Base-by-base conservation (phyloP, 2,797 vertebrate genomes). In the Bryconaethiops microstoma region DNA sequence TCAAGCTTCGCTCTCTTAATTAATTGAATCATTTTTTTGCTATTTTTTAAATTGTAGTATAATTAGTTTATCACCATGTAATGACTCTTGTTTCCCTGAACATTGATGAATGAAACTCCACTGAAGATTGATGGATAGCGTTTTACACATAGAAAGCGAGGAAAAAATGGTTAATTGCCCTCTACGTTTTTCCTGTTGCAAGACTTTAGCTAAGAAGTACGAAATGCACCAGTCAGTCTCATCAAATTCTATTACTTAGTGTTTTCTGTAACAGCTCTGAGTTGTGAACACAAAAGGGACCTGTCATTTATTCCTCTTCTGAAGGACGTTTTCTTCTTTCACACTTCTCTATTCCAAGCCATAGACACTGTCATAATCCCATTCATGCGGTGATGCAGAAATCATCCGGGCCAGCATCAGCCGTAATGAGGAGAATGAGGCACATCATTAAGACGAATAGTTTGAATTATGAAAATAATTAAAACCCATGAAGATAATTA, bases 401-500 rank as follows among this genome's bases (percentile, higher is more conserved):
- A 85, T 81, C 39, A 59, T 80, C 83, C 84, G 68, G 76, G 81
- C 75, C 83, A 87, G 85, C 85, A 85, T 86, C 86, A 87, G 80
- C 87, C 86, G 86, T 91, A 85, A 82, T 63, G 82, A 88, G 88
- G 77, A 88, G 91, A 91, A 89, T 88, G 89, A 90, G 91, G 91
- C 89, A 87, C 83, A 88, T 93, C 90, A 93, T 93, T 90, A 92
- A 90, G 89, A 92, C 84, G 88, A 92, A 92, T 92, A 83, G 86
- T 87, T 85, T 84, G 89, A 89, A 88, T 90, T 90, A 87, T 85
- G 85, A 86, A 84, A 92, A 88, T 87, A 88, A 93, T 94, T 92
- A 91, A 92, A 93, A 90, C 87, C 80, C 88, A 87, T 85, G 80
- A 90, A 92, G 92, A 88, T 93, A 92, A 94, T 94, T 94, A 94